Conservation (phyloP, 2,888 invertebrate species). For the Plusia festucae region DNA sequence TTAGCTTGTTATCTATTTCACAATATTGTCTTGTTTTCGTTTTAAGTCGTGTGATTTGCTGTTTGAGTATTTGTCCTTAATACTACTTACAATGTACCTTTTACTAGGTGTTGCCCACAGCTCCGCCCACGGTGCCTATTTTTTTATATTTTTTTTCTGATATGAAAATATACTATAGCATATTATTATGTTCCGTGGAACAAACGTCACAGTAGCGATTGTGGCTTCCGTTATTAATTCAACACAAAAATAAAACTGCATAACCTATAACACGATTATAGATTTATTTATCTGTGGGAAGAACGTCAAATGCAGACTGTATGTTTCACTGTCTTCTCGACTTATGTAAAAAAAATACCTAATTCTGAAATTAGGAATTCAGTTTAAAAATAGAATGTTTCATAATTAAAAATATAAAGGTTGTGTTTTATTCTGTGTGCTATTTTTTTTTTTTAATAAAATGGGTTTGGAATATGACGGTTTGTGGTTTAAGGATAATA, state of each 20-base stretch:
- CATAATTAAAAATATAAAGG: background rate
- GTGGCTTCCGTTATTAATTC: background rate
- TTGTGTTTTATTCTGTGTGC: too few species aligned
- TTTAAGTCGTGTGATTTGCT: slow-evolving; percentile 19
- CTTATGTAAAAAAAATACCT: slow-evolving; percentile 2
- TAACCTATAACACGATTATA: background rate
- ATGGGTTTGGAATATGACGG: too few species aligned
- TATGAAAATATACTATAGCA: too few species aligned
- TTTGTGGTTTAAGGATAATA: too few species aligned
- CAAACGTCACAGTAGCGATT: background rate
- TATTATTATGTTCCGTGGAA: too few species aligned
- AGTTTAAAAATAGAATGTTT: background rate
- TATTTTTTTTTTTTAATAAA: background rate
- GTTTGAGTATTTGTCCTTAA: slow-evolving; percentile 23
- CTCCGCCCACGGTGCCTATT: too few species aligned
- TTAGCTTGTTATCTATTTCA: slow-evolving; percentile 24
- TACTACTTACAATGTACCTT: background rate
- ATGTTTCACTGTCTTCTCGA: background rate
- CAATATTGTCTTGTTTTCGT: slow-evolving; percentile 18
- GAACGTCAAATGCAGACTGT: slow-evolving; percentile 5
- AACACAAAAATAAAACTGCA: background rate
- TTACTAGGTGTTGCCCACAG: too few species aligned
- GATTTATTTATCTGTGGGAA: slow-evolving; percentile 13
- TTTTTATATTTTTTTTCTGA: too few species aligned
- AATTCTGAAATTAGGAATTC: background rate